Evolutionary conservation across 2,797 vertebrate species (phyloP).

Genomic region (Danio jaintianensis): DNA sequence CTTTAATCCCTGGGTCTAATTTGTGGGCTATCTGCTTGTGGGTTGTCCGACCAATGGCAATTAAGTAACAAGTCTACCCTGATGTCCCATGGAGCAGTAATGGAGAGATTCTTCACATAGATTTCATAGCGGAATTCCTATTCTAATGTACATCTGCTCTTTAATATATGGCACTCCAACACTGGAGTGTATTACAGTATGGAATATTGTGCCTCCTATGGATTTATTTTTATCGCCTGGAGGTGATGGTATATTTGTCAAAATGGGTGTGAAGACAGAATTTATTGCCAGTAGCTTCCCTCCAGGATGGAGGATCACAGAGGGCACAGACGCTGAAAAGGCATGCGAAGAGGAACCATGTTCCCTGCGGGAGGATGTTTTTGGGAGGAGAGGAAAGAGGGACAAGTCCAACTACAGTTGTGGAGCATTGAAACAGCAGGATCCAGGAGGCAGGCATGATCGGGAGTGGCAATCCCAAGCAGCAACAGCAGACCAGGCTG

Average conservation of each 20-base stretch:
- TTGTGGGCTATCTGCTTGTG: neutral
- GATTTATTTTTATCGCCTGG: conserved; percentile 75
- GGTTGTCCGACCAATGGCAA: neutral
- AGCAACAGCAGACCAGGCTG: conserved; percentile 70
- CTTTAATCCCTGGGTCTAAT: neutral
- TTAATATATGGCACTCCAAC: conserved; percentile 18
- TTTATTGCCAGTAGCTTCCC: conserved; percentile 85
- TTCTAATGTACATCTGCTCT: conserved; percentile 18
- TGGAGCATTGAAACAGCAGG: conserved; percentile 70
- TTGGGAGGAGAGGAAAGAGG: conserved; percentile 70
- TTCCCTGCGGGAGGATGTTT: conserved; percentile 73
- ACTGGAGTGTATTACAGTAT: conserved; percentile 5
- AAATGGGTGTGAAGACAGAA: conserved; percentile 85
- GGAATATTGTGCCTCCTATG: conserved; percentile 69
- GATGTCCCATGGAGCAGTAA: neutral
- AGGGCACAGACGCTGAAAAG: conserved; percentile 70
- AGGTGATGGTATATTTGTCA: conserved; percentile 80
- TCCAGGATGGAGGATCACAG: conserved; percentile 75
- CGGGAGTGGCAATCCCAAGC: conserved; percentile 71
- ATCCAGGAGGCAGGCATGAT: conserved; percentile 69
- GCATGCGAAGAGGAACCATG: conserved; percentile 78
- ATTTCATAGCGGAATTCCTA: neutral
- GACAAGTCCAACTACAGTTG: conserved; percentile 68
- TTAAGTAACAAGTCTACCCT: neutral
- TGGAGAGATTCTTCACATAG: neutral